A percentile compares a stretch with the other conserved stretches of the same genome.
Evolutionary conservation across 1,140 invertebrate genomes (phyloP).

Genomic region (Neodiprion lecontei): DNA sequence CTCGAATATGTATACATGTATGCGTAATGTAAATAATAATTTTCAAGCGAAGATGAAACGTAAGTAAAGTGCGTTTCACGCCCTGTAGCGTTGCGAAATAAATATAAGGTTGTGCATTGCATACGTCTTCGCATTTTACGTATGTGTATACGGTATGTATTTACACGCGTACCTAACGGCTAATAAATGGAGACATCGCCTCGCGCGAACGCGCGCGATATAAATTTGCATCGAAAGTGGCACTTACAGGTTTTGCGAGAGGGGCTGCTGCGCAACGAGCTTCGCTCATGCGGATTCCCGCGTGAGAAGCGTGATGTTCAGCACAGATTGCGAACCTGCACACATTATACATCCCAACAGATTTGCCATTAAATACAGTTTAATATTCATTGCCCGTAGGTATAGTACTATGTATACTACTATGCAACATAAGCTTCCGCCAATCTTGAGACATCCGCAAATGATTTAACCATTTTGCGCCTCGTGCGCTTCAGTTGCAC

Average conservation of each 20-base stretch:
- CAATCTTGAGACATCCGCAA: not conserved
- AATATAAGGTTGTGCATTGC: not conserved
- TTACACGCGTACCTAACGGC: not conserved
- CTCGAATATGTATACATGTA: too few species aligned
- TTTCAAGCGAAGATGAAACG: not conserved
- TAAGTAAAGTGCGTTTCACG: not conserved
- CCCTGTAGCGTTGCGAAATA: not conserved
- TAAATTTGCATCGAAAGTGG: conserved; percentile 63
- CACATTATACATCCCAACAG: conserved; percentile 39
- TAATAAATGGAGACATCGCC: not conserved
- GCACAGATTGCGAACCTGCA: conserved; percentile 45
- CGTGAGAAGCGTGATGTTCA: not conserved
- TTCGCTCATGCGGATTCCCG: not conserved
- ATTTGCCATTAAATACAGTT: conserved; percentile 46
- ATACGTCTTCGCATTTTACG: not conserved
- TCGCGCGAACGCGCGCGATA: conserved; percentile 34
- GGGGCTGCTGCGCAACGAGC: too few species aligned
- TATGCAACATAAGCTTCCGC: not conserved
- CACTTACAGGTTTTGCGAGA: conserved; percentile 46
- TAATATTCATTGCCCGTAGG: not conserved
- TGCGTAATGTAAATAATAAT: too few species aligned
- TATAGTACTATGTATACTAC: not conserved
- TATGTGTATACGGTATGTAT: not conserved
- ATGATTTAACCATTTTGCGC: too few species aligned
- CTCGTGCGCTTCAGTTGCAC: too few species aligned